Conservation (phyloP, 92 coral and sea anemone species). For the Palythoa caribaeorum region DNA sequence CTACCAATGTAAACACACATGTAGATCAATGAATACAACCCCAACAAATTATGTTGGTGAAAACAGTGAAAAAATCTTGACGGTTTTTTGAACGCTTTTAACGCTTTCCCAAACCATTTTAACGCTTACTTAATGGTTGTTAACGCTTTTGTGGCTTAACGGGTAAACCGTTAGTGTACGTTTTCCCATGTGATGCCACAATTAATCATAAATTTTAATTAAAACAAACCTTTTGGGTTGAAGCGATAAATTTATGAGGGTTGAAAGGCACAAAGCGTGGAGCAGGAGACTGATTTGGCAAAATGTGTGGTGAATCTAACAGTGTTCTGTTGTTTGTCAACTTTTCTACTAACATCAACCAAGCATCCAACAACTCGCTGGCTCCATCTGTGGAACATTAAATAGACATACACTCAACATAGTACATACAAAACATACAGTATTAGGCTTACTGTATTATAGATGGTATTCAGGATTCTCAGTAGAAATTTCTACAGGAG, state of each 20-base stretch:
- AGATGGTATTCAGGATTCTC: too few relatives aligned
- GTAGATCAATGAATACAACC: not conserved
- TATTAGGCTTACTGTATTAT: too few relatives aligned
- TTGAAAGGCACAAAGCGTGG: slow-evolving; percentile 80
- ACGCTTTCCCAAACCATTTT: too few relatives aligned
- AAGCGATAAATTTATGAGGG: slow-evolving; percentile 80
- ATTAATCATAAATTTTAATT: not conserved
- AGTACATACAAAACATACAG: too few relatives aligned
- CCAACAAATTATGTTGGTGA: not conserved
- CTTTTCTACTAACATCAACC: slow-evolving; percentile 87
- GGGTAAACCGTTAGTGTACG: too few relatives aligned
- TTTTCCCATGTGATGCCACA: too few relatives aligned
- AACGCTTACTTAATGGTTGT: too few relatives aligned
- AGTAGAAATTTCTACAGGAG: too few relatives aligned
- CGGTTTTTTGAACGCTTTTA: too few relatives aligned
- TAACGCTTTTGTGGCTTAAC: too few relatives aligned
- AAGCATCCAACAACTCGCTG: slow-evolving; percentile 91
- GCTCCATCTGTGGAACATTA: slow-evolving; percentile 70
- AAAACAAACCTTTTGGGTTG: slow-evolving; percentile 84
- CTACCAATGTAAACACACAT: not conserved
- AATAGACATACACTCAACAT: not conserved
- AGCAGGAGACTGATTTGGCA: slow-evolving; percentile 74
- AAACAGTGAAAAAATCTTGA: not conserved
- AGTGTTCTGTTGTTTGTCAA: slow-evolving; percentile 83
- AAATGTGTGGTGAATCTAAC: slow-evolving; percentile 87